Evolutionary conservation across 1,140 invertebrate species (phyloP).

Genomic region (Bombus polaris): DNA sequence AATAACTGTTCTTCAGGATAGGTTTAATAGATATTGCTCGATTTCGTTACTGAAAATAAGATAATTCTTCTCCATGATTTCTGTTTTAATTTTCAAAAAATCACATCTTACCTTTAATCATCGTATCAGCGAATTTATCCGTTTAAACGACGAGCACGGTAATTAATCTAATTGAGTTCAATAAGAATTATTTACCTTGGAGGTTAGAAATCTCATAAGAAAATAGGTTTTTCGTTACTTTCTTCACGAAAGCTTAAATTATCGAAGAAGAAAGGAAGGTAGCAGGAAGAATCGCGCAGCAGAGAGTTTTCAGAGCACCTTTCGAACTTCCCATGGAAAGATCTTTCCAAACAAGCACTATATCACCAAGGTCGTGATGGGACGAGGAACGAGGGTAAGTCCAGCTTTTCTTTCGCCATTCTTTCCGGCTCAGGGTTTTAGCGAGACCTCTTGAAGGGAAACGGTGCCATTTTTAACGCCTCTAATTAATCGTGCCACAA

Average conservation of each 20-base stretch:
- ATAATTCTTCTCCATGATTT: no score
- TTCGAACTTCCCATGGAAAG: constrained; percentile 45
- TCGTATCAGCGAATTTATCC: background rate
- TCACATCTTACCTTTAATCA: no score
- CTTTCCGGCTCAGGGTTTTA: constrained; percentile 33
- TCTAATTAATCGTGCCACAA: constrained; percentile 70
- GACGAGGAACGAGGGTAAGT: constrained; percentile 25
- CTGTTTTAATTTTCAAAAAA: background rate
- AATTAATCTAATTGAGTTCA: background rate
- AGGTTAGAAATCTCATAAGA: background rate
- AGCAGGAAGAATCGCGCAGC: background rate
- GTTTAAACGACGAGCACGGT: background rate
- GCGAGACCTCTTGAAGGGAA: constrained; percentile 18
- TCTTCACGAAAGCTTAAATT: background rate
- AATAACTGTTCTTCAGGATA: background rate
- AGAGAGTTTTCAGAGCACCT: background rate
- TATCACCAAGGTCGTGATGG: constrained; percentile 20
- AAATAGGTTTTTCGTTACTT: background rate
- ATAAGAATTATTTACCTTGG: background rate
- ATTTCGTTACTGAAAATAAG: background rate
- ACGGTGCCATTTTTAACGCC: constrained; percentile 59
- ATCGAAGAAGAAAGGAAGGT: background rate
- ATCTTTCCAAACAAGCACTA: constrained; percentile 25
- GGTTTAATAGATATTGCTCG: background rate
- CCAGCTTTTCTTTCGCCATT: constrained; percentile 33